These are phyloP conservation scores for Odocoileus hemionus DNA, from an alignment of 2,113 vertebrate genomes.

Conservation along the genomic window DNA sequence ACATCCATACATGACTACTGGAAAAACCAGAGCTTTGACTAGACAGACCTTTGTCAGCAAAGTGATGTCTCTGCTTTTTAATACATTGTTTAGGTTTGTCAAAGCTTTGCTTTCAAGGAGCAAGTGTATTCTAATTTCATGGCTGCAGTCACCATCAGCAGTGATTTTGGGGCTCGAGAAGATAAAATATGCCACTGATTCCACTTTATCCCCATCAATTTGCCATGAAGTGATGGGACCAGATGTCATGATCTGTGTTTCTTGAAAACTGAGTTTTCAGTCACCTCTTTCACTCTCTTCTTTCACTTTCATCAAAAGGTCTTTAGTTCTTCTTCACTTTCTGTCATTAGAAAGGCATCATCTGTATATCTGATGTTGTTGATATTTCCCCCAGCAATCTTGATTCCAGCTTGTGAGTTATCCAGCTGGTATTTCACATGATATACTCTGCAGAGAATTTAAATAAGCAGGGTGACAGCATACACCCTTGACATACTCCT, in stretches of 20 bases:
- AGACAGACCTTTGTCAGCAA: neutral
- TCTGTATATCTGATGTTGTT: neutral
- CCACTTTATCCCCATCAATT: neutral
- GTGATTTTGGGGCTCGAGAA: neutral
- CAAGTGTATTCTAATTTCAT: neutral
- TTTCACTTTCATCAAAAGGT: neutral
- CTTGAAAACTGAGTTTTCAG: neutral
- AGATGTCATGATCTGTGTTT: neutral
- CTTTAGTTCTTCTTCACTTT: neutral
- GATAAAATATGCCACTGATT: neutral
- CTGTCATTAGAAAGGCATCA: neutral
- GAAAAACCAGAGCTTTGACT: neutral
- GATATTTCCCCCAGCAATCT: neutral
- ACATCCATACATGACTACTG: neutral
- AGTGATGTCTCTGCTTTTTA: neutral
- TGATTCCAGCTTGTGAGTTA: neutral
- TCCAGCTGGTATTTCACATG: neutral
- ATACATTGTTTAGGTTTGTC: neutral
- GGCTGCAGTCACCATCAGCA: neutral
- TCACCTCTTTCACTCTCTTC: neutral
- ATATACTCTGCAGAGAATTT: neutral
- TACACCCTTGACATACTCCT: neutral
- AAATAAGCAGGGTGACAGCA: neutral
- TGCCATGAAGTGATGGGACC: neutral
- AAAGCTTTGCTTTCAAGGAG: neutral